Conservation (phyloP, 2,113 vertebrate genomes). For the Sitta europaea region DNA sequence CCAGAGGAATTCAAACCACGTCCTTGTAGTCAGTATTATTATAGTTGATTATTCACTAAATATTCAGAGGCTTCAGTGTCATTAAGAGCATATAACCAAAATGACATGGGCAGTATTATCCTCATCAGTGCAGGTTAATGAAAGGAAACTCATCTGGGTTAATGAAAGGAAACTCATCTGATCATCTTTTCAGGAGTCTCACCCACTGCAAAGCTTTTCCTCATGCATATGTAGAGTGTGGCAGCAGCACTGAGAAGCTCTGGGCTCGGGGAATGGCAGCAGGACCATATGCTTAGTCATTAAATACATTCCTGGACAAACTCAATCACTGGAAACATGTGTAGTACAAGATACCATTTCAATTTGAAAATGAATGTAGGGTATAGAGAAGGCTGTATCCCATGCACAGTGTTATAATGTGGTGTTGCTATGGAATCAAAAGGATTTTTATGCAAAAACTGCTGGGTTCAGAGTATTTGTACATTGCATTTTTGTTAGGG, state of each 20-base stretch:
- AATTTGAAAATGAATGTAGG: slow-evolving; percentile 38
- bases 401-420: background rate
- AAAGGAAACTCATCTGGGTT: slow-evolving; percentile 57
- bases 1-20: background rate
- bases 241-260: background rate
- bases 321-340: slow-evolving; percentile 11
- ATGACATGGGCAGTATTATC: slow-evolving; percentile 17
- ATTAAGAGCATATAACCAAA: slow-evolving; percentile 19
- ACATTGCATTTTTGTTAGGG: background rate
- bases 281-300: slow-evolving; percentile 30
- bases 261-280: background rate
- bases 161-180: slow-evolving; percentile 57
- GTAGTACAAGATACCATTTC: slow-evolving; percentile 55
- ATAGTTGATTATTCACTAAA: slow-evolving; percentile 44
- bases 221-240: background rate
- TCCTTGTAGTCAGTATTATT: background rate
- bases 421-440: slow-evolving; percentile 33
- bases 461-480: background rate
- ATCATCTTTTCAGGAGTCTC: slow-evolving; percentile 2
- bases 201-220: background rate
- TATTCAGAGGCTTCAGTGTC: slow-evolving; percentile 28
- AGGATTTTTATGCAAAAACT: background rate
- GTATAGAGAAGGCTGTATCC: slow-evolving; percentile 20
- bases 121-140: slow-evolving; percentile 52
- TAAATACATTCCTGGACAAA: slow-evolving; percentile 57